Evolutionary conservation across 2,113 vertebrate species (phyloP).

Genomic region (Festucalex cinctus): DNA sequence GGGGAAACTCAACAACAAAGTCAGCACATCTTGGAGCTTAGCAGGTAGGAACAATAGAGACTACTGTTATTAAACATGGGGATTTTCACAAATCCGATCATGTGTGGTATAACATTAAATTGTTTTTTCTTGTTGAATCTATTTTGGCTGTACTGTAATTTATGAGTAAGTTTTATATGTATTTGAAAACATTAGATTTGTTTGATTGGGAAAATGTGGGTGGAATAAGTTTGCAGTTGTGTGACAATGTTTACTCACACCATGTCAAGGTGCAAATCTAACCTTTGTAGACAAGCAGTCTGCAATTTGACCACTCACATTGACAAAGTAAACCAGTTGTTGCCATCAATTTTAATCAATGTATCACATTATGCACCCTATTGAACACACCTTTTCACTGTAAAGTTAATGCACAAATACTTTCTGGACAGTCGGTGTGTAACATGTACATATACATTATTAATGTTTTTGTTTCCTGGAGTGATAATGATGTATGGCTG

Average conservation of each 20-base stretch:
- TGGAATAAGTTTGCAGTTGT: neutral
- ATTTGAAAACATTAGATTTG: neutral
- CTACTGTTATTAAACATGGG: neutral
- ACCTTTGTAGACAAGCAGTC: conserved; percentile 26
- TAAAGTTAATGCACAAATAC: neutral
- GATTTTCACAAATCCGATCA: neutral
- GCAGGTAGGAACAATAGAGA: conserved; percentile 24
- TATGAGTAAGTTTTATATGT: neutral
- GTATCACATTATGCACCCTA: neutral
- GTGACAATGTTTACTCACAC: neutral
- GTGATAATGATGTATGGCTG: neutral
- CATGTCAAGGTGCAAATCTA: conserved; percentile 4
- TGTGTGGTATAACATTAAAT: neutral
- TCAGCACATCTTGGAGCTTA: conserved; percentile 3
- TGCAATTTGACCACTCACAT: conserved; percentile 31
- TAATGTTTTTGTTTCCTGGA: neutral
- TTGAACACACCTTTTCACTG: neutral
- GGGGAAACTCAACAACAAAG: conserved; percentile 14
- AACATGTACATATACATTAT: neutral
- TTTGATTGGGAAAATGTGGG: neutral
- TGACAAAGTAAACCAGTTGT: neutral
- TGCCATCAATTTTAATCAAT: conserved; percentile 4
- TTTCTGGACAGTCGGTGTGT: neutral
- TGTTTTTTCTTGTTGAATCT: neutral
- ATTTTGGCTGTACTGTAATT: neutral